A percentile compares a stretch with the other conserved stretches of the same genome.
phyloP scores from a whole-genome alignment of 2,888 invertebrate species.

The Embidobia sp. region DNA sequence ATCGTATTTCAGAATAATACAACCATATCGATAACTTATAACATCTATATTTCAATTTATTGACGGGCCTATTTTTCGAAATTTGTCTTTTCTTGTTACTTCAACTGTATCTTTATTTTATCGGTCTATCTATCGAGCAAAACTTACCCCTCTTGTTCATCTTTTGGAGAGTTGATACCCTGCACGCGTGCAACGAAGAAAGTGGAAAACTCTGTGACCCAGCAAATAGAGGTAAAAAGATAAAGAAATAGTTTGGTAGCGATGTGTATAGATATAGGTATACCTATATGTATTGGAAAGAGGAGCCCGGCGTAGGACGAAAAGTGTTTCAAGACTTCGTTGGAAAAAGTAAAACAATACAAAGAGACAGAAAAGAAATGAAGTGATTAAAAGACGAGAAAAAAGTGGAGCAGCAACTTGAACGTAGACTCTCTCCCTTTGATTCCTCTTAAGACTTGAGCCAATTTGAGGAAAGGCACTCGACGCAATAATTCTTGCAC shows the following conservation, averaged over 20 bases:
- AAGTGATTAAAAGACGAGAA: slow-evolving; percentile 54
- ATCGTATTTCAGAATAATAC: too few species aligned
- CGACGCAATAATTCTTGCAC: slow-evolving; percentile 10
- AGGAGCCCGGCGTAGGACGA: slow-evolving; percentile 15
- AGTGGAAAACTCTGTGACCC: slow-evolving; percentile 61
- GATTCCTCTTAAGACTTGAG: slow-evolving; percentile 32
- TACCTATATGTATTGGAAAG: slow-evolving; percentile 10
- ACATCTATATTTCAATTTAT: too few species aligned
- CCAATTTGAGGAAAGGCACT: slow-evolving; percentile 25
- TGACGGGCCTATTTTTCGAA: slow-evolving; percentile 32
- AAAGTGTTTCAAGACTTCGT: slow-evolving; percentile 39
- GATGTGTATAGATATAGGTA: slow-evolving; percentile 31
- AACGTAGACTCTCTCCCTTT: slow-evolving; percentile 16
- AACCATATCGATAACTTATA: too few species aligned
- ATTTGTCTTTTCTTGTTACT: slow-evolving; percentile 39
- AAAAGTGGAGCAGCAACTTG: slow-evolving; percentile 33
- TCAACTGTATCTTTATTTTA: slow-evolving; percentile 46
- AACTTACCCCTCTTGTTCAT: slow-evolving; percentile 54
- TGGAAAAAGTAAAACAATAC: slow-evolving; percentile 52
- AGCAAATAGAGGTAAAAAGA: slow-evolving; percentile 60
- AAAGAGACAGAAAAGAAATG: slow-evolving; percentile 52
- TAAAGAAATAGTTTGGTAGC: slow-evolving; percentile 48
- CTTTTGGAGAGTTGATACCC: slow-evolving; percentile 58
- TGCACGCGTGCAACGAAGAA: slow-evolving; percentile 52
- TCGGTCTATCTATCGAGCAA: slow-evolving; percentile 32